These are phyloP conservation scores for Cygnus buccinator DNA, from an alignment of 2,113 vertebrate genomes.

Conservation along the genomic window DNA sequence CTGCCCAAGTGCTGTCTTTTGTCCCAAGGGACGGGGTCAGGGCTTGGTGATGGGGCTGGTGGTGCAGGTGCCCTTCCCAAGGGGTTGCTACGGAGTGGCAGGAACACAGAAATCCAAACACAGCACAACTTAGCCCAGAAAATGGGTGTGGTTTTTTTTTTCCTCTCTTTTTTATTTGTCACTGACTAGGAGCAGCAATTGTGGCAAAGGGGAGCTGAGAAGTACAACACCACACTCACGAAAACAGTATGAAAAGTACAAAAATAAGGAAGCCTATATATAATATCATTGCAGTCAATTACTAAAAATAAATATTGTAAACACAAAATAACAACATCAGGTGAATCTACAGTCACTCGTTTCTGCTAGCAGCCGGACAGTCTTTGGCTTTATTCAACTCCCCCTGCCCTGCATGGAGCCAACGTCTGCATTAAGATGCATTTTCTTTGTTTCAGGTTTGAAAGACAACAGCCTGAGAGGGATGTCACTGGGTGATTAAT, in stretches of 20 bases:
- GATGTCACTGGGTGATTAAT: background rate
- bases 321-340: conserved; percentile 16
- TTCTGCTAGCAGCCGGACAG: conserved; percentile 42
- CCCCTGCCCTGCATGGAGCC: background rate
- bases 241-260: conserved; percentile 35
- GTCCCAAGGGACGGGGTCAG: background rate
- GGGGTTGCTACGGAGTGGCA: background rate
- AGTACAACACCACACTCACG: conserved; percentile 27
- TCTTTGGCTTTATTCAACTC: conserved; percentile 64
- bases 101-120: background rate
- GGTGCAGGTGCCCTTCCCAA: background rate
- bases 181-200: conserved; percentile 34
- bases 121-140: background rate
- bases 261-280: conserved; percentile 56
- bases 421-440: background rate
- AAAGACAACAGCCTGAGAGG: background rate
- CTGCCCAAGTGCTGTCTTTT: background rate
- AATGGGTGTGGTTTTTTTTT: background rate
- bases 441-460: conserved; percentile 29
- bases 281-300: conserved; percentile 26
- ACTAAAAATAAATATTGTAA: conserved; percentile 72
- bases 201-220: conserved; percentile 24
- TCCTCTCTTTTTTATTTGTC: conserved; percentile 29
- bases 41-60: background rate
- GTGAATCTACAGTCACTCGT: conserved; percentile 29